Percentiles rank a stretch among this genome's conserved stretches.
Evolutionary conservation across 2,797 vertebrate species (phyloP).

Genomic region (Hozukius guyotensis): DNA sequence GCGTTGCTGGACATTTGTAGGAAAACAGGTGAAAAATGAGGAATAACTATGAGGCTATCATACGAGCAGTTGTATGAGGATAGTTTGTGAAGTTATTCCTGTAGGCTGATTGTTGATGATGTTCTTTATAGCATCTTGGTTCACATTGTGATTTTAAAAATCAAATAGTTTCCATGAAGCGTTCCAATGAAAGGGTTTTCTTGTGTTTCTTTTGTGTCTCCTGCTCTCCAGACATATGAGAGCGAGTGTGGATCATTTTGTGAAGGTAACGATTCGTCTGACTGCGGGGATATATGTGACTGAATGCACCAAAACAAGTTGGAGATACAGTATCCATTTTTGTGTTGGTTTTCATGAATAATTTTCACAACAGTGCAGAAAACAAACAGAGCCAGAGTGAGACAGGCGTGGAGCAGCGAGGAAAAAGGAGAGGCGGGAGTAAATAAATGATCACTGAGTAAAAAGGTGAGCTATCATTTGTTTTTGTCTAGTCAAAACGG

Average conservation of each 20-base stretch:
- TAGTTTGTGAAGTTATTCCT: not conserved
- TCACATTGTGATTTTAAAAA: slow-evolving; percentile 19
- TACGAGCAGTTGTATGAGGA: no score
- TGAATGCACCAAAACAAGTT: slow-evolving; percentile 18
- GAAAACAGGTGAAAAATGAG: accelerated
- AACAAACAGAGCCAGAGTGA: slow-evolving; percentile 5
- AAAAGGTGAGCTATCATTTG: not conserved
- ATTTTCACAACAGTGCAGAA: slow-evolving; percentile 18
- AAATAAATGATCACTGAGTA: not conserved
- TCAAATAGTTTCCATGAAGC: not conserved
- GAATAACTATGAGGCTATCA: no score
- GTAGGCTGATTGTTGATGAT: not conserved
- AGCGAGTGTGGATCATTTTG: not conserved
- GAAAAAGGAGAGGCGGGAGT: not conserved
- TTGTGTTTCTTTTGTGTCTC: not conserved
- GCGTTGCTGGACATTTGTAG: no score
- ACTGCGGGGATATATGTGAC: not conserved
- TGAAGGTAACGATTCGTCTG: not conserved
- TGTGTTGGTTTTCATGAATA: slow-evolving; percentile 36
- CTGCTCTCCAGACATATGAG: not conserved
- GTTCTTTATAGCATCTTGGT: not conserved
- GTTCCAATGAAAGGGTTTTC: not conserved
- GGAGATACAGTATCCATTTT: slow-evolving; percentile 2
- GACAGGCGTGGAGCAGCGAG: not conserved
- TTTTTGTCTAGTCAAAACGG: not conserved